A percentile compares a stretch with the other conserved stretches of the same genome.
Evolutionary conservation across 2,113 vertebrate genomes (phyloP).

Genomic region (Rhizomys pruinosus): DNA sequence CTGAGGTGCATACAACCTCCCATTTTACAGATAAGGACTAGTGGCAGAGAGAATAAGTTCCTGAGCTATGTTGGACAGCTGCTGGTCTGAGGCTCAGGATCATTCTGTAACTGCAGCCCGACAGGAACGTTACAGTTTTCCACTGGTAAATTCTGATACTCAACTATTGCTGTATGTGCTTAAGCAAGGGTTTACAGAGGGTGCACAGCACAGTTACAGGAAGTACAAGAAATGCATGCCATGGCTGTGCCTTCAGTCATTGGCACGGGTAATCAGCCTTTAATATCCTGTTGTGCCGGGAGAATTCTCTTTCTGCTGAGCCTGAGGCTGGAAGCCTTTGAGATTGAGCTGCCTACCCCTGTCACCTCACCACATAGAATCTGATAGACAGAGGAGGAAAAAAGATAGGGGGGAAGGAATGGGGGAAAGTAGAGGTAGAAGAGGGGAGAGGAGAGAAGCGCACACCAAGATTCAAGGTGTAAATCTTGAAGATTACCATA

Average conservation of each 20-base stretch:
- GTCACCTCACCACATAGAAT: background rate
- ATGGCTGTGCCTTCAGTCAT: background rate
- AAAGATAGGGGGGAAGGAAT: too few relatives aligned
- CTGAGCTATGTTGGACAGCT: background rate
- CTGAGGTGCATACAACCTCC: background rate
- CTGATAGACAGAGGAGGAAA: too few relatives aligned
- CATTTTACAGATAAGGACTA: background rate
- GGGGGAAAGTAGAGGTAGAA: too few relatives aligned
- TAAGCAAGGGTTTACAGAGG: background rate
- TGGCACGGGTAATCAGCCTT: background rate
- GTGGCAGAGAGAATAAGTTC: background rate
- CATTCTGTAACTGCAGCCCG: accelerated
- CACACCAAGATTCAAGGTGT: background rate
- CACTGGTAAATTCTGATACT: background rate
- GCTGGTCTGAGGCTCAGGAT: background rate
- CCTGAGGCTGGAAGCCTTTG: background rate
- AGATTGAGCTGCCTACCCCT: background rate
- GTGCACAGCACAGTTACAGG: accelerated
- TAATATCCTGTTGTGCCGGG: background rate
- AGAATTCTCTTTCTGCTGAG: background rate
- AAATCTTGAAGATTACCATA: background rate
- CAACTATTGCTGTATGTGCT: background rate
- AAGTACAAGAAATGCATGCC: background rate
- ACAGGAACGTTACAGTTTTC: background rate
- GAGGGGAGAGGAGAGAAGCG: background rate